Evolutionary conservation across 2,113 vertebrate genomes (phyloP), one percentile per base, ranked within the genome.

Genomic region (Cyanoderma ruficeps): DNA sequence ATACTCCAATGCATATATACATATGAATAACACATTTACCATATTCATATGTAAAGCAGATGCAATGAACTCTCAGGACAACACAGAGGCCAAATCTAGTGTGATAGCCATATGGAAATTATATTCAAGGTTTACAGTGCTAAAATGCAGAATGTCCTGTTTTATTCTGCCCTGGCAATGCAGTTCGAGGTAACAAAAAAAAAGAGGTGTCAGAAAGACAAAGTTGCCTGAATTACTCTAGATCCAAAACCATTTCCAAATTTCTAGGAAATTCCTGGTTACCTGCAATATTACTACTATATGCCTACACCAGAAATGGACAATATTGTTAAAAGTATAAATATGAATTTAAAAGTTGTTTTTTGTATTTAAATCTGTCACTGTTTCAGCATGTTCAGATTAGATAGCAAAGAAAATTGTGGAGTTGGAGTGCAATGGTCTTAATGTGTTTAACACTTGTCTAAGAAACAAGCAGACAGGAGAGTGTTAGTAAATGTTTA

Each of bases 401-500:
- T 94, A 88, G 65, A 61, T 28, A 90, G 67, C 30, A 91, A 92
- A 96, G 50, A 83, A 87, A 81, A 88, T 68, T 61, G 83, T 13
- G 56, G 53, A 69, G 39, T 46, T 90, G 67, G 50, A 81, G 63
- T 90, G 70, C 78, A 77, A 68, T 50, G 70, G 53, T 86, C 78
- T 57, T 94, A 87, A 93, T 88, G 74, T 86, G 56, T 90, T 83
- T 91, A 95, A 79, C 67, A 83, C 75, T 96, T 76, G 87, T 91
- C 90, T 89, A 76, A 93, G 90, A 96, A 95, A 82, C 70, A 95
- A 93, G 91, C 24, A 96, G 95, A 85, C 65, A 93, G 65, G 53
- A 91, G 92, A 96, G 86, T 72, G 69, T 95, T 91, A 93, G 97
- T 85, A 95, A 96, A 97, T 93, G 96, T 97, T 97, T 88, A 96